Percentiles rank a stretch among this genome's conserved stretches.
These are phyloP conservation scores for Eupithecia tripunctaria DNA, from an alignment of 2,888 invertebrate species.

Conservation along the genomic window DNA sequence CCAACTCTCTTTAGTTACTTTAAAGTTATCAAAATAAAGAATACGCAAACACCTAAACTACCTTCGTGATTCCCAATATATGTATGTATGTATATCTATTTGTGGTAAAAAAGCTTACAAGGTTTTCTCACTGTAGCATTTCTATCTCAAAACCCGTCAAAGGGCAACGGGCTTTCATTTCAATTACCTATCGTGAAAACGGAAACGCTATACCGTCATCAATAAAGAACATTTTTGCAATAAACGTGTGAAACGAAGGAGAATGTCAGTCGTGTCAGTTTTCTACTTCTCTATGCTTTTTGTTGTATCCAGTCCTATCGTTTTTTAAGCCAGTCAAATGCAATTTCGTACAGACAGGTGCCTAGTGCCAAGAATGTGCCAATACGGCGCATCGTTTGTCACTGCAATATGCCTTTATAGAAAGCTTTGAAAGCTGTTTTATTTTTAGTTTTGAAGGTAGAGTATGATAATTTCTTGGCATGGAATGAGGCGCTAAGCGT, in stretches of 20 bases:
- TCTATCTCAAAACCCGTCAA: not conserved
- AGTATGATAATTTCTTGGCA: constrained; percentile 35
- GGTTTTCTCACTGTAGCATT: not conserved
- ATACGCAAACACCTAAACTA: not conserved
- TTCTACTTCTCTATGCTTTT: not conserved
- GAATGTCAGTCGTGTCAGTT: not conserved
- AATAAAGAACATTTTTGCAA: not conserved
- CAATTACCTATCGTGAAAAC: not conserved
- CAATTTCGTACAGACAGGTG: constrained; percentile 40
- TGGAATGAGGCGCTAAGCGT: not conserved
- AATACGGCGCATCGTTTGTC: constrained; percentile 38
- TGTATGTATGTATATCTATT: not conserved
- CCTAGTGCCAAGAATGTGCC: constrained; percentile 45
- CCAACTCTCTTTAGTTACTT: not conserved
- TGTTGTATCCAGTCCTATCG: not conserved
- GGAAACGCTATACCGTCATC: not conserved
- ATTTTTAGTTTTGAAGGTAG: constrained; percentile 29
- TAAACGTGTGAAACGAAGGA: not conserved
- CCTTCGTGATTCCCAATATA: not conserved
- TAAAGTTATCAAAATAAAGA: not conserved
- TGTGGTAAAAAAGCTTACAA: not conserved
- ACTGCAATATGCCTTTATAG: constrained; percentile 32
- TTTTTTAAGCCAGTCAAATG: constrained; percentile 32
- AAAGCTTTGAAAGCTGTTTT: constrained; percentile 22
- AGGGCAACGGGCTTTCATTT: not conserved